These are phyloP conservation scores for Hypsibius dujardini DNA, from an alignment of 1,140 invertebrate species.

Conservation along the genomic window DNA sequence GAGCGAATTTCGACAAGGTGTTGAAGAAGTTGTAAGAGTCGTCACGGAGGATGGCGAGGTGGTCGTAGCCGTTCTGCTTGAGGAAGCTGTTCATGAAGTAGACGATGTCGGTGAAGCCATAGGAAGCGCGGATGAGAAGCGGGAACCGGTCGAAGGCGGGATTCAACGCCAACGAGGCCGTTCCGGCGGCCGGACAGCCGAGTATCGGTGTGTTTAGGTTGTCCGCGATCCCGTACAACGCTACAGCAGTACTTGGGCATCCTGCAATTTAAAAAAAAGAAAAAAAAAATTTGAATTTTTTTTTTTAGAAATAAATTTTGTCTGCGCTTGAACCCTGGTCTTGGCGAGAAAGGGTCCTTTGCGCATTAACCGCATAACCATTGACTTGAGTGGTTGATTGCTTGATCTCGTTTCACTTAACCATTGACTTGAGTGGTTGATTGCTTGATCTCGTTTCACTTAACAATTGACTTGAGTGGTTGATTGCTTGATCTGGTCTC, in stretches of 20 bases:
- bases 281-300: too few relatives aligned
- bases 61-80: background rate
- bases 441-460: too few relatives aligned
- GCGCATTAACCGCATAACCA: too few relatives aligned
- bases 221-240: background rate
- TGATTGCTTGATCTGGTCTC: too few relatives aligned
- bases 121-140: background rate
- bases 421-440: too few relatives aligned
- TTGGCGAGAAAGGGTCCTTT: too few relatives aligned
- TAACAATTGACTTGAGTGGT: too few relatives aligned
- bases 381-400: too few relatives aligned
- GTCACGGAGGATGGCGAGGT: background rate
- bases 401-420: too few relatives aligned
- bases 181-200: background rate
- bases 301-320: too few relatives aligned
- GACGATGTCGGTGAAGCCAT: background rate
- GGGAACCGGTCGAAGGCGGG: background rate
- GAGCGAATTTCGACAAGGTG: background rate
- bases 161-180: background rate
- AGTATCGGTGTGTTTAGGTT: conserved; percentile 1
- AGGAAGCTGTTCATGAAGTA: background rate
- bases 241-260: background rate
- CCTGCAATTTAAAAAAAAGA: background rate
- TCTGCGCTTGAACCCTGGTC: too few relatives aligned
- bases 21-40: background rate